Base-by-base conservation (phyloP, 1,140 invertebrate genomes). In the Calliopsis andreniformis region DNA sequence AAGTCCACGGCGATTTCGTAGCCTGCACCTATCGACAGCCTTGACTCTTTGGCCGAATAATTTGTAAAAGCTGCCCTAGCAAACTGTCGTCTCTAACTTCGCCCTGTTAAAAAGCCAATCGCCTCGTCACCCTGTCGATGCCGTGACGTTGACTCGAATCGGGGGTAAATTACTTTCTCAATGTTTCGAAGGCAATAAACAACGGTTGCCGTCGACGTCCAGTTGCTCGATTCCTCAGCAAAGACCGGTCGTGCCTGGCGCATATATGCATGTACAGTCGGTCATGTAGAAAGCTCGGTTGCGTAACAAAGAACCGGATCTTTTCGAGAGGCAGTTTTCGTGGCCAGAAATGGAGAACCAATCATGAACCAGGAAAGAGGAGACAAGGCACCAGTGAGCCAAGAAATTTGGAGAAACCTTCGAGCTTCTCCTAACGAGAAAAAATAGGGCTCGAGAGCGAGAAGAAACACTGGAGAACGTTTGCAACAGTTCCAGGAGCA, bases 271-370 rank as follows among this genome's bases (percentile, higher is more conserved):
- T 71, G 79, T 77, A 76, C 56, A 16, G 59, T 77, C 64, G 82
- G 72, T 80, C 86, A 62, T 76, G 77, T 89, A 89, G 89, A 90
- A 89, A 89, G 88, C 89, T 87, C 78, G 42, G 79, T 88, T 89
- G 83, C 87, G 51, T 86, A 89, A 88, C 84, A 23, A 49, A 68
- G 64, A 82, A 68, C 72, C 79, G 85, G 80, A 85, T 78, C 83
- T 81, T 69, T 16, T 62, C 64, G 70, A 77, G 79, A 83, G 64
- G 73, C 82, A 30, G 72, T 87, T 87, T 82, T 79, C 76, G 82
- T 72, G 66, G 30, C 51, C 3, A 39, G 35, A 39, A 10, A 3
- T 3, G 63, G 30, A 43, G 51, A 49, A 45, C 18, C 25, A 30
- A 5, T 20, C 10, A 20, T 16, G n/a, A 16, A 49, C 6, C 4